These are phyloP conservation scores for Hemibagrus guttatus DNA, from an alignment of 2,797 vertebrate genomes.

Conservation along the genomic window DNA sequence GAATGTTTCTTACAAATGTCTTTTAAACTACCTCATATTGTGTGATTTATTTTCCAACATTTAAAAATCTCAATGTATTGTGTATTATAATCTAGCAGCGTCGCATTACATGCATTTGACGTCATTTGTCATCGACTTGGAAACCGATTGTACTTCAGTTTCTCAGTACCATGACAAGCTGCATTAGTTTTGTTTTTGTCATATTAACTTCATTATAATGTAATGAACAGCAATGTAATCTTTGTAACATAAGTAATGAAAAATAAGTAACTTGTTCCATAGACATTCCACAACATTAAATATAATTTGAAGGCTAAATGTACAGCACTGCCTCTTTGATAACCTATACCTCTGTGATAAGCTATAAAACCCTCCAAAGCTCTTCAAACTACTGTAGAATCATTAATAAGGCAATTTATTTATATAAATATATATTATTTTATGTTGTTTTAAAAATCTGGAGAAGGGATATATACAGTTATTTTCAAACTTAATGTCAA, in stretches of 20 bases:
- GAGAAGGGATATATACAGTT: not conserved
- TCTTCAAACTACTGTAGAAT: not conserved
- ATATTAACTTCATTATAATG: no score
- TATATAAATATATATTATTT: not conserved
- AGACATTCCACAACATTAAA: not conserved
- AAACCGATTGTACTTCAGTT: no score
- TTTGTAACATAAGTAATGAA: no score
- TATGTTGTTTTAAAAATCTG: not conserved
- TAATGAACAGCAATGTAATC: no score
- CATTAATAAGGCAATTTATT: not conserved
- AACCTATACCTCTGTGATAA: not conserved
- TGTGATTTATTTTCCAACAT: no score
- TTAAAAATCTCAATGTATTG: no score
- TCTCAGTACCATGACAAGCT: not conserved
- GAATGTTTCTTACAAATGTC: no score
- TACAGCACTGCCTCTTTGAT: not conserved
- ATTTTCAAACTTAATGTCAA: not conserved
- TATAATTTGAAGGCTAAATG: not conserved
- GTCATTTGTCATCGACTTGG: no score
- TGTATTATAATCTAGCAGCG: no score
- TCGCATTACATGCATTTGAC: no score
- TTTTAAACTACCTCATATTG: no score
- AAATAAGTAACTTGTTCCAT: not conserved
- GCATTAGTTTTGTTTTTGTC: no score
- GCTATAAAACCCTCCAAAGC: not conserved